Percentiles rank a stretch among this genome's conserved stretches.
phyloP scores from a whole-genome alignment of 2,113 vertebrate genomes.

The Mus pahari region DNA sequence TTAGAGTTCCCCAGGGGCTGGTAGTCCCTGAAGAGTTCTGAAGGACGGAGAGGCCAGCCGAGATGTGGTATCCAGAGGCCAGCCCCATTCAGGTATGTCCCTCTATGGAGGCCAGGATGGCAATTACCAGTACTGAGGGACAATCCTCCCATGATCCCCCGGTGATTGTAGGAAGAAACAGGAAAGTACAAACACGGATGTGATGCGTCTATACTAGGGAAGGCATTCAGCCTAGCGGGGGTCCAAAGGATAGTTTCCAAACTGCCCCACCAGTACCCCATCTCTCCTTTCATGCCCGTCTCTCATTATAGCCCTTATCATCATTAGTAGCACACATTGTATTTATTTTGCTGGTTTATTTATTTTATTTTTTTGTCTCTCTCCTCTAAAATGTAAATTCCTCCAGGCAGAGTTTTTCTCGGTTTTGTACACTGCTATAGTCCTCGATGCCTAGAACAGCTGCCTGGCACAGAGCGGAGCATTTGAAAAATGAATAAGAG shows the following conservation, averaged over 20 bases:
- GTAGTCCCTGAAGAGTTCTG: not conserved
- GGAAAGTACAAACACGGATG: not conserved
- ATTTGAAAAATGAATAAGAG: constrained; percentile 48
- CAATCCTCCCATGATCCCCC: too few relatives aligned
- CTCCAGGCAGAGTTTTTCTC: not conserved
- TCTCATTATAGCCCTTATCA: not conserved
- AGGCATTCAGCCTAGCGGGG: fast-evolving
- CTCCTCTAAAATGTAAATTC: not conserved
- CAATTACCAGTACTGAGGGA: not conserved
- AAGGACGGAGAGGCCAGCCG: not conserved
- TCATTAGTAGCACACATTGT: not conserved
- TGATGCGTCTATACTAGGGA: not conserved
- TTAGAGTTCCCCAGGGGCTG: too few relatives aligned
- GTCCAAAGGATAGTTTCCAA: not conserved
- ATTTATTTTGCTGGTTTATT: not conserved
- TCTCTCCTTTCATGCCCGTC: not conserved
- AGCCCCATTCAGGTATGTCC: not conserved
- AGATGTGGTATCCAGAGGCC: not conserved
- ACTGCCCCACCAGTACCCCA: not conserved
- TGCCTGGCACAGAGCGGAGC: not conserved
- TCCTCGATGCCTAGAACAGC: not conserved
- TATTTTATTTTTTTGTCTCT: not conserved
- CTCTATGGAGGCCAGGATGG: not conserved
- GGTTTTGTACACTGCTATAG: not conserved
- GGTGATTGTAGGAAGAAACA: not conserved